These are phyloP conservation scores for Oenanthe melanoleuca DNA, from an alignment of 2,113 vertebrate genomes.

Conservation along the genomic window DNA sequence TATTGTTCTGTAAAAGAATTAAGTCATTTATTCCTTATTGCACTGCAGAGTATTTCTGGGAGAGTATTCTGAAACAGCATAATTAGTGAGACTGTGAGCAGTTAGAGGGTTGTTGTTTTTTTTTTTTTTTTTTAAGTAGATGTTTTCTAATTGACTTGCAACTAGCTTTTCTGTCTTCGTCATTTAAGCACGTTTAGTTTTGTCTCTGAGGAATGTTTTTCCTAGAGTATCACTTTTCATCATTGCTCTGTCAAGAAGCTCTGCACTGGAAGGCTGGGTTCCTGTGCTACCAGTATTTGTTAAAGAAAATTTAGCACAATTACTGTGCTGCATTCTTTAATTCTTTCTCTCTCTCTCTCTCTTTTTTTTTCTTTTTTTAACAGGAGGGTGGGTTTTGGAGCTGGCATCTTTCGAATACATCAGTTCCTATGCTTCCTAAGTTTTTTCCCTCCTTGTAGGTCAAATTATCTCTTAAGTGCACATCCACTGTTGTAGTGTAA, in stretches of 20 bases:
- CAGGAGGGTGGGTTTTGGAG: not conserved
- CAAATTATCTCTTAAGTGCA: not conserved
- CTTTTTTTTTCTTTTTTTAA: not conserved
- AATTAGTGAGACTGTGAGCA: not conserved
- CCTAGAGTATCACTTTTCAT: not conserved
- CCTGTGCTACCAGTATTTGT: not conserved
- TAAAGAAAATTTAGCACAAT: not conserved
- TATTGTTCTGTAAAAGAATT: constrained; percentile 16
- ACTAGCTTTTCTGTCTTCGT: not conserved
- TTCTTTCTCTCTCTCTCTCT: rapidly evolving
- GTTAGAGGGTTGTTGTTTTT: not conserved
- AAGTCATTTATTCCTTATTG: not conserved
- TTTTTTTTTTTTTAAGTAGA: not conserved
- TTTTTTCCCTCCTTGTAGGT: not conserved
- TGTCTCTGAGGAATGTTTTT: not conserved
- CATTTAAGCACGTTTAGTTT: not conserved
- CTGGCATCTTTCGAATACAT: not conserved
- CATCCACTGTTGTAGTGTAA: not conserved
- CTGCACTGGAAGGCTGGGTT: not conserved
- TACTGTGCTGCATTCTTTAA: not conserved
- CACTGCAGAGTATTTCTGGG: not conserved
- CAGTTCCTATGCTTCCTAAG: not conserved
- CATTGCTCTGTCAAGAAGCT: not conserved
- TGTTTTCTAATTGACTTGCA: not conserved
- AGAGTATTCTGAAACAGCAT: not conserved